A percentile compares a stretch with the other conserved stretches of the same genome.
phyloP scores from a whole-genome alignment of 2,797 vertebrate species.

The Anas georgica region DNA sequence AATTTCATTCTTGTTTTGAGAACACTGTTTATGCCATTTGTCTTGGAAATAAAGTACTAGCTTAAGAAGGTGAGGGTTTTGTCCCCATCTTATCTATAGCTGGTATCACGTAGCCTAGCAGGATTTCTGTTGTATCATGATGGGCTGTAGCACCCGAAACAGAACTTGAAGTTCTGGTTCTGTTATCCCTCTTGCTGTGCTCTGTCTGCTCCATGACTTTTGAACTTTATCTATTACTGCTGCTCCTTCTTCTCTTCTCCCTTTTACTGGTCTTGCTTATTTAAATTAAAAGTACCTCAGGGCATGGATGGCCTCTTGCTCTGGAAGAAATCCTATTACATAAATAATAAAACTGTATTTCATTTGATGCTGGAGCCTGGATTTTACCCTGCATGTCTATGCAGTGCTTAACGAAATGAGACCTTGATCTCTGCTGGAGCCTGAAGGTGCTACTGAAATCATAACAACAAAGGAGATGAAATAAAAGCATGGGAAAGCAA shows the following conservation, averaged over 20 bases:
- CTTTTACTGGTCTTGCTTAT: not conserved
- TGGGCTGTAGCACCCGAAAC: not conserved
- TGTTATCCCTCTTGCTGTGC: not conserved
- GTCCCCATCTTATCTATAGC: not conserved
- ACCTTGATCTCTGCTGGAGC: not conserved
- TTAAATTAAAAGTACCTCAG: not conserved
- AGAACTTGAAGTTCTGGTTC: not conserved
- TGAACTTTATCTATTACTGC: not conserved
- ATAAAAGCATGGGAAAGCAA: not conserved
- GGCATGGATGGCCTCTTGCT: not conserved
- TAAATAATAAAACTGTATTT: not conserved
- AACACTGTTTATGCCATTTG: not conserved
- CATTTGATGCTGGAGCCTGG: not conserved
- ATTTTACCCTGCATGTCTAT: not conserved
- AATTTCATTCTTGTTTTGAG: not conserved
- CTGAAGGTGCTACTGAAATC: not conserved
- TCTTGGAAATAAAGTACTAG: not conserved
- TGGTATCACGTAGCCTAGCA: not conserved
- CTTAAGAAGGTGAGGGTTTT: not conserved
- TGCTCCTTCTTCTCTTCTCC: not conserved
- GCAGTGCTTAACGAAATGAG: not conserved
- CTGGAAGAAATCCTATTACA: not conserved
- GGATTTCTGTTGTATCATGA: not conserved
- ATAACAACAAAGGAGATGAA: not conserved
- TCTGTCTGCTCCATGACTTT: not conserved